Conservation (phyloP, 2,888 invertebrate genomes). For the Noctua comes region DNA sequence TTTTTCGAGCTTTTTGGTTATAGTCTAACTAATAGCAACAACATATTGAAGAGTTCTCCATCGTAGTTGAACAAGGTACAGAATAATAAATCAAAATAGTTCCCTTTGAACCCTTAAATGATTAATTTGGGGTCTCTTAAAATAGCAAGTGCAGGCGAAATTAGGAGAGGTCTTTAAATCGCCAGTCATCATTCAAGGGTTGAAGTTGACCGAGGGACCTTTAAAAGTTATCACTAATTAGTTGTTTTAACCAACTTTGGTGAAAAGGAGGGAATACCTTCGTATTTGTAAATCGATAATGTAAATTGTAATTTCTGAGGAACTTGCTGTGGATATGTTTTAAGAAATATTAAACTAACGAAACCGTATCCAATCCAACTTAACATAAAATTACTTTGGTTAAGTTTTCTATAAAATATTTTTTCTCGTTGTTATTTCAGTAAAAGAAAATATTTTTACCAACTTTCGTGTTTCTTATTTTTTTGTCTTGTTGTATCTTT, state of each 20-base stretch:
- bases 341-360: not conserved
- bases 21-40: not conserved
- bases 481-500: not conserved
- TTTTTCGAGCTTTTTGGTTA: no score
- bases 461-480: not conserved
- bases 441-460: not conserved
- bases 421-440: not conserved
- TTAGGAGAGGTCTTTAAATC: slow-evolving; percentile 70
- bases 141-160: slow-evolving; percentile 75
- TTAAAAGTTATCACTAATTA: slow-evolving; percentile 64
- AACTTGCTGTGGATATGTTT: not conserved
- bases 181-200: slow-evolving; percentile 75
- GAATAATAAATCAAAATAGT: slow-evolving; percentile 70
- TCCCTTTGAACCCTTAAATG: slow-evolving; percentile 65
- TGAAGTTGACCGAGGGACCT: slow-evolving; percentile 61
- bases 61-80: slow-evolving; percentile 17
- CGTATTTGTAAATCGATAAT: not conserved
- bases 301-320: not conserved
- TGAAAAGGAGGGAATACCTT: not conserved
- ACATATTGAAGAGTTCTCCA: not conserved
- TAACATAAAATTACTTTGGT: not conserved
- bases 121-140: slow-evolving; percentile 76
- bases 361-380: not conserved
- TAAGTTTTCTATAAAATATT: not conserved
- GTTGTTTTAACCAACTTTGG: slow-evolving; percentile 38